These are phyloP conservation scores for Caradrina clavipalpis DNA, from an alignment of 2,888 invertebrate genomes.

Conservation along the genomic window DNA sequence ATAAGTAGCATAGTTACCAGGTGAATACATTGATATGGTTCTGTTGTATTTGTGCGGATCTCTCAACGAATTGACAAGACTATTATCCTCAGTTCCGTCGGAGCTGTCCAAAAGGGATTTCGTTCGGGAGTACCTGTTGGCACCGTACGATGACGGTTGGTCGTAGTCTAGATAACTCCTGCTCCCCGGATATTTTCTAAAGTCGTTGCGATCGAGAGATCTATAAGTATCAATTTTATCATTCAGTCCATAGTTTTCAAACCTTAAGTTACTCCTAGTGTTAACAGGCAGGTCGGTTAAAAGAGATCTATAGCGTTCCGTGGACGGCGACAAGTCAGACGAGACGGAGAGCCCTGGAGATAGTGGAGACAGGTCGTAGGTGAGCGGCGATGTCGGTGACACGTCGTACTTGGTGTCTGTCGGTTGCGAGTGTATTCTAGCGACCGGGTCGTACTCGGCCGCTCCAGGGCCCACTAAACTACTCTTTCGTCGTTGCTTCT, in stretches of 20 bases:
- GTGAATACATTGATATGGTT: constrained; percentile 87
- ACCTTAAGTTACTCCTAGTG: constrained; percentile 80
- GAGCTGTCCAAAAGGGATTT: constrained; percentile 86
- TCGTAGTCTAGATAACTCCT: constrained; percentile 86
- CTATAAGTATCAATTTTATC: constrained; percentile 87
- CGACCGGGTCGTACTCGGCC: constrained; percentile 89
- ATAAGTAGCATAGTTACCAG: constrained; percentile 89
- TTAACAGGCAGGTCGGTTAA: constrained; percentile 79
- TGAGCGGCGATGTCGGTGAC: constrained; percentile 83
- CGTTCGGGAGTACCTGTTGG: constrained; percentile 85
- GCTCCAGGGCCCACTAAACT: constrained; percentile 92
- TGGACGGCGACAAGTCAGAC: constrained; percentile 85
- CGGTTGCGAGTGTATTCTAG: constrained; percentile 84
- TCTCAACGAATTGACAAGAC: constrained; percentile 75
- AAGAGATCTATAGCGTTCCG: constrained; percentile 85
- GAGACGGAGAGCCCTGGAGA: constrained; percentile 84
- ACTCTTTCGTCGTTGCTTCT: constrained; percentile 93
- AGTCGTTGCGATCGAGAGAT: constrained; percentile 88
- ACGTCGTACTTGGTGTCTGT: constrained; percentile 79
- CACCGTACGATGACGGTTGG: constrained; percentile 81
- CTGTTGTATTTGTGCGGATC: constrained; percentile 86
- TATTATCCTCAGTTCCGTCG: constrained; percentile 79
- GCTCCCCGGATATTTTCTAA: constrained; percentile 83
- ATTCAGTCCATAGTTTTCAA: constrained; percentile 82
- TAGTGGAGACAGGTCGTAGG: constrained; percentile 84